Evolutionary conservation across 2,888 invertebrate species (phyloP), one percentile per base, ranked within the genome.

Genomic region (Hanleya hanleyi): DNA sequence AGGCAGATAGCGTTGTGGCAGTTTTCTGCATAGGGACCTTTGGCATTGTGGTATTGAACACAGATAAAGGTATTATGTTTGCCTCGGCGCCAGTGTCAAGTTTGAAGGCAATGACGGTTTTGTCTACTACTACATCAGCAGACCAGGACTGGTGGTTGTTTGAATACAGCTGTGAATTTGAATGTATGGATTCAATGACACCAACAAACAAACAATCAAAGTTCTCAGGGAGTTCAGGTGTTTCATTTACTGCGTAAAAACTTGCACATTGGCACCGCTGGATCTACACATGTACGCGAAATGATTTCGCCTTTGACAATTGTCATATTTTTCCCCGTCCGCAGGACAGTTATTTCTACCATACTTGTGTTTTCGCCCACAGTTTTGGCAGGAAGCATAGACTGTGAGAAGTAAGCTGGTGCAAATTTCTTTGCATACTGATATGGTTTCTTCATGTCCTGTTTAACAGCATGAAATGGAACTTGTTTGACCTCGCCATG

Each of bases 71-170:
- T 29, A 79, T 66, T 9, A 75, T 47, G 50, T 79, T 75, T n/a
- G 70, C 69, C 37, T 74, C 69, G 12, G n/a, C n/a, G n/a, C n/a
- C n/a, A 36, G 74, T 74, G 67, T 76, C 74, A 7, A 74, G 61
- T 68, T 76, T 73, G 50, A 76, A 76, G 62, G 68, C 37, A 26
- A 70, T 41, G 12, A 41, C 61, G 22, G 64, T 32, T 6, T 73
- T 50, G n/a, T 62, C 61, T 22, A 75, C 37, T 29, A 49, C 61
- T 32, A 75, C 33, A 33, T 36, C n/a, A 4, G 67, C 18, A 65
- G 37, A 70, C 72, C 75, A 75, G 12, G 37, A 61, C 41, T 65
- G 50, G 7, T 62, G 32, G 7, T 7, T 62, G 7, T 32, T 7
- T 7, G 15, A 12, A n/a, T n/a, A n/a, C n/a, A n/a, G n/a, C n/a